Evolutionary conservation across 2,888 invertebrate genomes (phyloP).

Genomic region (Eupithecia inturbata): DNA sequence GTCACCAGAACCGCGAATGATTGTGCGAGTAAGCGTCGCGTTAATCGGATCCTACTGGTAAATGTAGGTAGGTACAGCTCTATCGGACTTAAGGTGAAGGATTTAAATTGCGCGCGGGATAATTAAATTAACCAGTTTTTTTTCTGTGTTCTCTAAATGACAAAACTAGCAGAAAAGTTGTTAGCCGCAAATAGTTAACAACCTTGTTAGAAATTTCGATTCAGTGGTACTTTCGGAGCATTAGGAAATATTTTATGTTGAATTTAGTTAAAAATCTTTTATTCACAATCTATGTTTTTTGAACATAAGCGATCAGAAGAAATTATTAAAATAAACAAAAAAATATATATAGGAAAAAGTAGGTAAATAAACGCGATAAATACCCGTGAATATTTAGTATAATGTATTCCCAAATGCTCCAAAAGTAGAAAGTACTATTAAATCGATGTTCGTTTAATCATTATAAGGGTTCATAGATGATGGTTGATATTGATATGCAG

Average conservation of each 20-base stretch:
- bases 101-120: background rate
- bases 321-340: too few relatives aligned
- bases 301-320: too few relatives aligned
- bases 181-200: background rate
- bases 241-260: background rate
- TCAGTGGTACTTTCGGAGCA: background rate
- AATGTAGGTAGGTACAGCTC: background rate
- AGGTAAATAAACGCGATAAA: too few relatives aligned
- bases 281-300: too few relatives aligned
- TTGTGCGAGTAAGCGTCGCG: background rate
- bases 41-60: background rate
- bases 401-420: background rate
- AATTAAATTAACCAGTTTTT: background rate
- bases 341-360: too few relatives aligned
- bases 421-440: background rate
- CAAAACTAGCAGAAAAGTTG: background rate
- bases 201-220: background rate
- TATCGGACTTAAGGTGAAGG: background rate
- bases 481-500: too few relatives aligned
- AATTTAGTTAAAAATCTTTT: too few relatives aligned
- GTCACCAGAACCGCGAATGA: background rate
- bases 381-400: too few relatives aligned
- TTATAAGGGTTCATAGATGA: too few relatives aligned
- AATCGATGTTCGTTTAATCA: too few relatives aligned
- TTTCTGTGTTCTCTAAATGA: background rate